Evolutionary conservation across 64 coral and sea anemone species (phyloP).

Genomic region (Orbicella faveolata): DNA sequence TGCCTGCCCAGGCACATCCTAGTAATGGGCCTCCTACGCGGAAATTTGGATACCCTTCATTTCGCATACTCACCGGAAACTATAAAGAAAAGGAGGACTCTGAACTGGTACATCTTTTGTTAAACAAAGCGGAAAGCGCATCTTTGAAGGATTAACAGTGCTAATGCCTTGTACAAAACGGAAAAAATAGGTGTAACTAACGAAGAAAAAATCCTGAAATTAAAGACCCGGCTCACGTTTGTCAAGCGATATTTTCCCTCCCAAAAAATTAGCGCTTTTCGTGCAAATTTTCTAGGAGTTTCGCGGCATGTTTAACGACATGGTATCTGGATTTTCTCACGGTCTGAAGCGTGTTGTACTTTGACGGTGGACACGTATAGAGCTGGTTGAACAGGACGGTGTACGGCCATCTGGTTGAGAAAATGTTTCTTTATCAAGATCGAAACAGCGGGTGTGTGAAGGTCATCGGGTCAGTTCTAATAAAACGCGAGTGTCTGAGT

Average conservation of each 20-base stretch:
- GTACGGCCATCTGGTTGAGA: background rate
- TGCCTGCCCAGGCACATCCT: background rate
- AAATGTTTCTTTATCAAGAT: background rate
- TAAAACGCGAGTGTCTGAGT: background rate
- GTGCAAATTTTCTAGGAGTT: background rate
- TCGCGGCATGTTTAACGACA: background rate
- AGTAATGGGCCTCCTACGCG: background rate
- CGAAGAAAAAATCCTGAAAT: background rate
- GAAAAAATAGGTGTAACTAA: background rate
- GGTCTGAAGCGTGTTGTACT: background rate
- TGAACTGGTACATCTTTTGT: background rate
- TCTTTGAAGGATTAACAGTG: conserved; percentile 25
- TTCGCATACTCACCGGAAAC: conserved; percentile 1
- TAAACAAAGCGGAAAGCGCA: background rate
- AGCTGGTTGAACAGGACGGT: too few species aligned
- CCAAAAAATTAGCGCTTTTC: background rate
- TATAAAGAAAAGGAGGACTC: background rate
- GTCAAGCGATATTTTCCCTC: background rate
- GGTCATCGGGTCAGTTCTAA: background rate
- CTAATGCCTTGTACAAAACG: background rate
- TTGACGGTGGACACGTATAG: too few species aligned
- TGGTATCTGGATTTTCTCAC: conserved; percentile 33
- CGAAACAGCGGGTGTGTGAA: background rate
- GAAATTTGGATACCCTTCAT: background rate
- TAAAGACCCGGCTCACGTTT: background rate